These are phyloP conservation scores for Balearica regulorum DNA, from an alignment of 2,797 vertebrate species.

Conservation along the genomic window DNA sequence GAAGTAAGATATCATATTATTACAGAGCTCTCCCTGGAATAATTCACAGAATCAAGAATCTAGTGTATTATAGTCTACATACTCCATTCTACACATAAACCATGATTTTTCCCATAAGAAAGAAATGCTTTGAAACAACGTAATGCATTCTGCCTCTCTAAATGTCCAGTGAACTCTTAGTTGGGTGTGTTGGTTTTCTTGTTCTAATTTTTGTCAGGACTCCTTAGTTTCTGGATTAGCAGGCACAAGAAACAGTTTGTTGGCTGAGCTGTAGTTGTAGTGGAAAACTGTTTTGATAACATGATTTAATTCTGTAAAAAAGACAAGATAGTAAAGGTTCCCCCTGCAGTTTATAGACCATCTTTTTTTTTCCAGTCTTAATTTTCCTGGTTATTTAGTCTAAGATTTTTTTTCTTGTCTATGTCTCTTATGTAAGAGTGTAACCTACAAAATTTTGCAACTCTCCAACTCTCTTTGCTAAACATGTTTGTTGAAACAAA, in stretches of 20 bases:
- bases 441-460: not conserved
- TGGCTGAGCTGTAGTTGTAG: not conserved
- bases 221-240: not conserved
- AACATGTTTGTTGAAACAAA: not conserved
- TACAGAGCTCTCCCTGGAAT: not conserved
- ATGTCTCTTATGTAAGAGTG: not conserved
- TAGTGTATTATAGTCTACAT: not conserved
- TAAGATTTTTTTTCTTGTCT: not conserved
- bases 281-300: not conserved
- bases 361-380: not conserved
- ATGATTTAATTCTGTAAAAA: not conserved
- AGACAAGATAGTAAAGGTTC: not conserved
- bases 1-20: not conserved
- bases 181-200: not conserved
- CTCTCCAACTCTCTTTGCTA: not conserved
- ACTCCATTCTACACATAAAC: not conserved
- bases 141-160: not conserved
- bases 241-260: not conserved
- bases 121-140: not conserved
- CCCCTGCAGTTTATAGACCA: not conserved
- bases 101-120: not conserved
- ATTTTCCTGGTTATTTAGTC: not conserved
- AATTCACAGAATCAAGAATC: not conserved
- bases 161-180: not conserved
- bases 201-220: not conserved